These are phyloP conservation scores for Sinocyclocheilus rhinocerous DNA, from an alignment of 2,113 vertebrate species.

Conservation along the genomic window DNA sequence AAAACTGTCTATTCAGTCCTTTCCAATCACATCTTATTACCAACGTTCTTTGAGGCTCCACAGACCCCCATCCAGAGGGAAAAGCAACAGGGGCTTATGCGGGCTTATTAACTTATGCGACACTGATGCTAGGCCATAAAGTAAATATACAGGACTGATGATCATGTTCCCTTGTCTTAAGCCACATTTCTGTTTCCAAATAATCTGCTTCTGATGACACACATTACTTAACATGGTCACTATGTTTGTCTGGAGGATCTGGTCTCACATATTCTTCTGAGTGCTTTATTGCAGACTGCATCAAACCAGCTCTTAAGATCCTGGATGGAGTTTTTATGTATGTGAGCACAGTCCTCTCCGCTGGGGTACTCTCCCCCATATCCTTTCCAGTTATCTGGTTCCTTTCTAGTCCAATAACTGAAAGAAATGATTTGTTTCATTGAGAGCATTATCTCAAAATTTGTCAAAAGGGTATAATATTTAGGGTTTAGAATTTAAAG, in stretches of 20 bases:
- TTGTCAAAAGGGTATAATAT: background rate
- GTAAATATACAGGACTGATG: background rate
- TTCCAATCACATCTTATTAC: background rate
- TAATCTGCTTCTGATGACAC: too few species aligned
- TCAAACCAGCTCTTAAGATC: background rate
- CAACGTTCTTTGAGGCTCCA: background rate
- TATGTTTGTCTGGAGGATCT: background rate
- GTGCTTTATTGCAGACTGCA: accelerated
- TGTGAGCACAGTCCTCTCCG: slow-evolving; percentile 58
- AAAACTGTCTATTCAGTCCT: background rate
- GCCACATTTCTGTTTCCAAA: background rate
- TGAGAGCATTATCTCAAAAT: background rate
- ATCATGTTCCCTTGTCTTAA: background rate
- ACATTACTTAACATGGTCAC: background rate
- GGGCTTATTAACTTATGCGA: too few species aligned
- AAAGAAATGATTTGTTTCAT: background rate
- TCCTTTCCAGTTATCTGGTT: slow-evolving; percentile 43
- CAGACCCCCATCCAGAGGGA: background rate
- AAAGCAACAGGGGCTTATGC: background rate
- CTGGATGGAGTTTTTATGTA: too few species aligned
- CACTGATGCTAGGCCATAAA: too few species aligned
- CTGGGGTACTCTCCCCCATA: background rate
- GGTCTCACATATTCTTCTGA: slow-evolving; percentile 60
- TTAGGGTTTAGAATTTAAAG: background rate
- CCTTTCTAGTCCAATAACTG: accelerated